Evolutionary conservation across 2,797 vertebrate genomes (phyloP).

Genomic region (Amblyopsis hoosieri): DNA sequence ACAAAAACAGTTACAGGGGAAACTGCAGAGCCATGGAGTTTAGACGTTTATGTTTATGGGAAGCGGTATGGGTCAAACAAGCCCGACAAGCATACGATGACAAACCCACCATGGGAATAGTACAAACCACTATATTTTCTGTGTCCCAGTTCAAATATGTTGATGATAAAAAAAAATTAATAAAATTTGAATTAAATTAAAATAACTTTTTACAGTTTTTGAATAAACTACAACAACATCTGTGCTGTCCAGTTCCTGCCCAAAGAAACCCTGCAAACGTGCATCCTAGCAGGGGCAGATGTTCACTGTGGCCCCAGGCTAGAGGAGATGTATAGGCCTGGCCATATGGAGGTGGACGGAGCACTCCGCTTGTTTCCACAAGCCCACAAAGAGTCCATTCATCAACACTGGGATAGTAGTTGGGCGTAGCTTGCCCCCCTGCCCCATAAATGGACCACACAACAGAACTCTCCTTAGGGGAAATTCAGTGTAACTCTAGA

Average conservation of each 20-base stretch:
- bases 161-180: slow-evolving; percentile 35
- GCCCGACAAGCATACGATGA: slow-evolving; percentile 49
- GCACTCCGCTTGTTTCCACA: slow-evolving; percentile 76
- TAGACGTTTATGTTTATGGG: slow-evolving; percentile 60
- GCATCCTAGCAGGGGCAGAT: slow-evolving; percentile 74
- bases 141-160: neutral
- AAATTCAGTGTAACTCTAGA: slow-evolving; percentile 74
- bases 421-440: slow-evolving; percentile 69
- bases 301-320: slow-evolving; percentile 77
- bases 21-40: slow-evolving; percentile 65
- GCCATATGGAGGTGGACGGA: slow-evolving; percentile 82
- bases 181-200: slow-evolving; percentile 39
- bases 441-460: slow-evolving; percentile 77
- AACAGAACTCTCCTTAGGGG: slow-evolving; percentile 71
- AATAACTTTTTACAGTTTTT: neutral
- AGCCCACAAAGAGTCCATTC: slow-evolving; percentile 80
- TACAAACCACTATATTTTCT: slow-evolving; percentile 12
- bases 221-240: slow-evolving; percentile 43
- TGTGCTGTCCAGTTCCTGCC: slow-evolving; percentile 47
- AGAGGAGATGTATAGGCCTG: slow-evolving; percentile 78
- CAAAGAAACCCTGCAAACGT: slow-evolving; percentile 53
- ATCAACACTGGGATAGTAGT: slow-evolving; percentile 64
- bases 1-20: slow-evolving; percentile 42
- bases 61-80: slow-evolving; percentile 70
- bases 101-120: slow-evolving; percentile 28